Evolutionary conservation across 2,888 invertebrate species (phyloP).

Genomic region (Mimumesa dahlbomi): DNA sequence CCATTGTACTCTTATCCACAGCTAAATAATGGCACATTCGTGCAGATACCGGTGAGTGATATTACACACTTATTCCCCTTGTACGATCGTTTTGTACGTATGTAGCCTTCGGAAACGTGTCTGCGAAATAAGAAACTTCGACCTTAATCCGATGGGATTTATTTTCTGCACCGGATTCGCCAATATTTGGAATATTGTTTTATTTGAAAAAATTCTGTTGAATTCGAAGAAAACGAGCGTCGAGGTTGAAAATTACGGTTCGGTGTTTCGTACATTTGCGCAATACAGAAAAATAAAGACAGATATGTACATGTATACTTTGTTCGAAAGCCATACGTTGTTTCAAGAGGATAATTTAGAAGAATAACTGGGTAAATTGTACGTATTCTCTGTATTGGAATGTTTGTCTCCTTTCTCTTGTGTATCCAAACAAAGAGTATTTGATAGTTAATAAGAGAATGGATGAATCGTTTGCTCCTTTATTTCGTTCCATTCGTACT

Average conservation of each 20-base stretch:
- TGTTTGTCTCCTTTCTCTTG: constrained; percentile 31
- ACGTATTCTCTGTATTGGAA: neutral
- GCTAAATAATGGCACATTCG: constrained; percentile 91
- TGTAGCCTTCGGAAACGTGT: neutral
- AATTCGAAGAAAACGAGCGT: too few relatives aligned
- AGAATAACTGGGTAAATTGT: neutral
- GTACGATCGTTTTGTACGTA: neutral
- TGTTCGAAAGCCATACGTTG: neutral
- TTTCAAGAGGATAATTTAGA: neutral
- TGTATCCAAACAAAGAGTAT: constrained; percentile 19
- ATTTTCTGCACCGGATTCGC: too few relatives aligned
- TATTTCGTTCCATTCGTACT: constrained; percentile 9
- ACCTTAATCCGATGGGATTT: too few relatives aligned
- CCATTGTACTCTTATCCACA: constrained; percentile 92
- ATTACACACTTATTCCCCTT: too few relatives aligned
- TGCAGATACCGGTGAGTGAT: constrained; percentile 93
- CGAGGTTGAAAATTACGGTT: too few relatives aligned
- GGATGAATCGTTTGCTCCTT: constrained; percentile 6
- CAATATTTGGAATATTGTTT: too few relatives aligned
- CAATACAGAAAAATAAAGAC: too few relatives aligned
- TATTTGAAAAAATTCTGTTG: too few relatives aligned
- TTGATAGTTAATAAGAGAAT: constrained; percentile 16
- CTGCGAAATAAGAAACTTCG: neutral
- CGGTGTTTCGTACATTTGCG: too few relatives aligned
- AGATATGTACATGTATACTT: too few relatives aligned